Conservation (phyloP, 1,140 invertebrate species). For the Drosophila arawakana region DNA sequence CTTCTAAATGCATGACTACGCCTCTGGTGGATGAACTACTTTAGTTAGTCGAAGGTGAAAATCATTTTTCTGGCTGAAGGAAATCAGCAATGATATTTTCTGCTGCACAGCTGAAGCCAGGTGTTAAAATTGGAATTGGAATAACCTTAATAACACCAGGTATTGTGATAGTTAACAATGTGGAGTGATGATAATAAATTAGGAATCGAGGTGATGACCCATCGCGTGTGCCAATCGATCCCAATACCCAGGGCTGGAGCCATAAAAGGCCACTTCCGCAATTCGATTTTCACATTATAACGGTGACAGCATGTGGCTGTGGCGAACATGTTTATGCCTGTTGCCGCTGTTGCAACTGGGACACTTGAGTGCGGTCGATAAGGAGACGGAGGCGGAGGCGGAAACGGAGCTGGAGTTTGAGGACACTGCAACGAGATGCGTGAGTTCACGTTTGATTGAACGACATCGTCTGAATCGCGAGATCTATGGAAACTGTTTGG, state of each 20-base stretch:
- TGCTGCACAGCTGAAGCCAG: neutral
- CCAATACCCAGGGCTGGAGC: neutral
- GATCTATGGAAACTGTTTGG: constrained; percentile 41
- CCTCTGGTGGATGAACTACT: too few species aligned
- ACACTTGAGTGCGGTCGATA: neutral
- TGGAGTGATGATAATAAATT: constrained; percentile 9
- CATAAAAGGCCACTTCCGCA: constrained; percentile 11
- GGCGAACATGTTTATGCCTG: constrained; percentile 15
- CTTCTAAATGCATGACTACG: too few species aligned
- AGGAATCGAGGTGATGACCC: constrained; percentile 50
- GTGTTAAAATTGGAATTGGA: constrained; percentile 17
- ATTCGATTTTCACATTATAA: constrained; percentile 6
- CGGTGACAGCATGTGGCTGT: constrained; percentile 25
- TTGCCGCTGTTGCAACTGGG: neutral
- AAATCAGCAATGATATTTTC: too few species aligned
- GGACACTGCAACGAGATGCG: constrained; percentile 29
- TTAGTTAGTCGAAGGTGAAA: too few species aligned
- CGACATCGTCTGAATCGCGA: constrained; percentile 58
- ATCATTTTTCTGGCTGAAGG: too few species aligned
- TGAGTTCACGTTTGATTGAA: constrained; percentile 60
- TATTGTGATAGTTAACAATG: neutral
- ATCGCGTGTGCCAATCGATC: constrained; percentile 50
- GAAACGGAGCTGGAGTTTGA: neutral
- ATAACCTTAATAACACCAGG: neutral
- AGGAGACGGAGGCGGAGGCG: neutral